Conservation (phyloP, 2,888 invertebrate genomes). For the Orthosia incerta region DNA sequence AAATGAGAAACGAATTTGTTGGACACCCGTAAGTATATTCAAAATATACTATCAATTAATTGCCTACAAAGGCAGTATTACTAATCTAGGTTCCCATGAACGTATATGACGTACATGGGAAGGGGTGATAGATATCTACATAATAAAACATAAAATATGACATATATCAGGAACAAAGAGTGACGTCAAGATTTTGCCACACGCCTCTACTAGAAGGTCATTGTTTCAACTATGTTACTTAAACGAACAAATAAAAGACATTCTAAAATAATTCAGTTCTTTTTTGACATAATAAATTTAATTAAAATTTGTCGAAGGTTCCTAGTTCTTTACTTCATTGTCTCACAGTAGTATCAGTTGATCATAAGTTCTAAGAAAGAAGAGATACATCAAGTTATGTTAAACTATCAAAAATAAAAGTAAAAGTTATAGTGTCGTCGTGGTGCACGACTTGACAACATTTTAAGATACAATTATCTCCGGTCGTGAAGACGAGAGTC, state of each 20-base stretch:
- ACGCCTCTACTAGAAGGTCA: constrained; percentile 8
- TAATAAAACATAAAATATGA: constrained; percentile 18
- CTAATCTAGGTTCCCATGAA: too few species aligned
- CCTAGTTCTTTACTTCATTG: neutral
- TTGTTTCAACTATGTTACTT: constrained; percentile 11
- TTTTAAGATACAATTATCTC: constrained; percentile 70
- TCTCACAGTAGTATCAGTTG: constrained; percentile 2
- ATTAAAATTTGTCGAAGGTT: neutral
- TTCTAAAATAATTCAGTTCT: constrained; percentile 1
- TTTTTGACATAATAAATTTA: neutral
- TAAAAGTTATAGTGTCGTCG: constrained; percentile 70
- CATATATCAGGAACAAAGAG: neutral
- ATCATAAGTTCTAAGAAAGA: constrained; percentile 13
- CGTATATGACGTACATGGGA: neutral
- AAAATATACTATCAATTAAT: neutral
- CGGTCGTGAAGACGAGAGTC: constrained; percentile 69
- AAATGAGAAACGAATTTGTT: neutral
- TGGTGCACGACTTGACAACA: constrained; percentile 68
- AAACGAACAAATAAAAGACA: constrained; percentile 18
- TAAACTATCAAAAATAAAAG: constrained; percentile 37
- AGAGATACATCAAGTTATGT: neutral
- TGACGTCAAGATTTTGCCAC: constrained; percentile 24
- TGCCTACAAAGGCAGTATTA: neutral
- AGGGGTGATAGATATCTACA: neutral
- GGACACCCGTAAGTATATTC: neutral